Base-by-base conservation (phyloP, 2,888 invertebrate species). In the Eilema caniola region DNA sequence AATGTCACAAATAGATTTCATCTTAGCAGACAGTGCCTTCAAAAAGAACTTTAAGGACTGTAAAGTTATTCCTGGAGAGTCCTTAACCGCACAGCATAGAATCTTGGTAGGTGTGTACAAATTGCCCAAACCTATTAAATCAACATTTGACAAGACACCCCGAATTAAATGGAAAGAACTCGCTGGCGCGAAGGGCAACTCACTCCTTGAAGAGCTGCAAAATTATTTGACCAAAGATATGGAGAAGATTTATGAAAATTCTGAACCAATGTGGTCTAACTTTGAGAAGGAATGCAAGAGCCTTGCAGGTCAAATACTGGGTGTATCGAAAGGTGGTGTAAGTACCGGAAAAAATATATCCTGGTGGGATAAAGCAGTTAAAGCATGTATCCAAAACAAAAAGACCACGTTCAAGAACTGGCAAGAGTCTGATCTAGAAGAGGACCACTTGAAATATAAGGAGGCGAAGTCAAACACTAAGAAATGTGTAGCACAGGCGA, bases 101-200 rank as follows among this genome's bases (percentile, higher is more conserved):
- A 16, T 60, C 16, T 25, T 60, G 24, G 60, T 60, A 7, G 28
- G 25, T 3, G 60, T 25, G 2, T 12, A 25, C 25, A 11, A 16
- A 7, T 3, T 60, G 16, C 28, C 60, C 8, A 60, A 60, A 16
- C 60, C 24, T 23, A 25, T 60, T 12, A 60, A 60, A 25, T 12
- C 25, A 1, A 3, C 4, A 16, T 2, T 16, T 25, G 60, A 60
- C 16, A 60, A 3, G 3, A 25, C 16, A 12, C 60, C 62, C 28
- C 8, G 33, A 62, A 62, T 33, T 4, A 28, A 31, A n/a, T 62
- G 62, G 62, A 28, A 62, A 7, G 33, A 62, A 10, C 62, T 62
- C 11, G 16, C 28, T 4, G 4, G 14, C 20, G 4, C 62, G 5
- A 31, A 62, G 20, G 62, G 62, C 3, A 8, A 62, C 11, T 3